Base-by-base conservation (phyloP, 2,113 vertebrate species). In the Hypomesus transpacificus region DNA sequence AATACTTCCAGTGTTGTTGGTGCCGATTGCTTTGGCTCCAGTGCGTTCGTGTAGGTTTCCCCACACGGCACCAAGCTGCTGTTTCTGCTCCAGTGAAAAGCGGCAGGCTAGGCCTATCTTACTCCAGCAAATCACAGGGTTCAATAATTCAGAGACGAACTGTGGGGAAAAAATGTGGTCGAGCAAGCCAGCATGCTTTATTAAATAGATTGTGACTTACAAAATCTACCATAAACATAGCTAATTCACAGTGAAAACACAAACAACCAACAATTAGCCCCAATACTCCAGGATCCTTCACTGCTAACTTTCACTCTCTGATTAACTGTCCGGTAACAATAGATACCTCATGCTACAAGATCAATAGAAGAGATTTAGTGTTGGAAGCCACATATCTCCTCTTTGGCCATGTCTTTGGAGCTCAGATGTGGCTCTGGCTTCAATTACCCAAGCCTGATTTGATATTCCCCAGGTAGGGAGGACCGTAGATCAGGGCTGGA, bases 391-490 rank as follows among this genome's bases (percentile, higher is more conserved):
- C 61, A 90, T 89, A 91, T 89, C 75, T 76, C 84, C 56, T 75
- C 79, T 82, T 78, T 66, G 83, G 83, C 83, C 85, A 85, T 90
- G 83, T 90, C 86, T 89, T 83, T 46, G 82, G 85, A 84, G 87
- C 86, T 89, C 84, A 87, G 68, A 89, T 79, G 69, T 78, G 39
- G 68, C 89, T 85, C 85, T 90, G 81, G 86, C 88, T 91, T 87
- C 86, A 91, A 82, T 89, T 91, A 91, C 88, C 87, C 91, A 9
- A 87, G 74, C 83, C 87, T 79, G 81, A 87, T 87, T 82, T 83
- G 86, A 80, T 89, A 86, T 85, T 90, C 81, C 85, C 86, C 86
- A 78, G 81, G 24, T 88, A 87, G 82, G 57, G 50, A 84, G 53
- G 73, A 81, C 63, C 73, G 18, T 26, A 82, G 86, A 90, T 84